Base-by-base conservation (phyloP, 2,113 vertebrate species). In the Rhagologus leucostigma region DNA sequence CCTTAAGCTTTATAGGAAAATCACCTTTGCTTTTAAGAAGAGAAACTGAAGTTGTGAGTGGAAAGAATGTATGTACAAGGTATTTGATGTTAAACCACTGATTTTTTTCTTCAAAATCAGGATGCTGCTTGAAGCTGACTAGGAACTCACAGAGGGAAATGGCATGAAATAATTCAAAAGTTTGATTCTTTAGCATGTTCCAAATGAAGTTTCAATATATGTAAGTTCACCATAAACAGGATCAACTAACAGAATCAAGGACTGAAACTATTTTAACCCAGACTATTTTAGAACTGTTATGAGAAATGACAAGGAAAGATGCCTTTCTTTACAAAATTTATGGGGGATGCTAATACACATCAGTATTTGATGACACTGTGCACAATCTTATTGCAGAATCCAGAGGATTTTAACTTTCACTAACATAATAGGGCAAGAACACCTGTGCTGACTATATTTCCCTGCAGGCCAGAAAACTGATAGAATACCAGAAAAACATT, bases 41-140 rank as follows among this genome's bases (percentile, higher is more conserved):
- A 88, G 42, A 39, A 80, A 62, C 7, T 11, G 3, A 73, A 83
- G 18, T 32, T 79, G 11, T 52, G 29, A 90, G 33, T 32, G 11
- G 30, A 73, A 85, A 73, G 4, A 7, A 8, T 27, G 49, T 8
- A 20, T 0, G 0, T 5, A 56, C 15, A 41, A 65, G 13, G 7
- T 21, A 67, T 26, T 84, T 77, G 16, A 6, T 12, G 11, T 32
- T 84, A 57, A 57, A 73, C 39, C 22, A 74, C 10, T 32, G 4
- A 67, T 4, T 23, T 80, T 80, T 75, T 64, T 44, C 46, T 88
- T 67, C 35, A 77, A 69, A 90, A 63, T 55, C 16, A 70, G 37
- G 30, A 60, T 39, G 23, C 11, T 49, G 11, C 33, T 89, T 83
- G 83, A 94, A 83, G 26, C 30, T 79, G 70, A 56, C 8, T 32